Conservation (phyloP, 2,888 invertebrate genomes). For the Himalopsyche japonica region DNA sequence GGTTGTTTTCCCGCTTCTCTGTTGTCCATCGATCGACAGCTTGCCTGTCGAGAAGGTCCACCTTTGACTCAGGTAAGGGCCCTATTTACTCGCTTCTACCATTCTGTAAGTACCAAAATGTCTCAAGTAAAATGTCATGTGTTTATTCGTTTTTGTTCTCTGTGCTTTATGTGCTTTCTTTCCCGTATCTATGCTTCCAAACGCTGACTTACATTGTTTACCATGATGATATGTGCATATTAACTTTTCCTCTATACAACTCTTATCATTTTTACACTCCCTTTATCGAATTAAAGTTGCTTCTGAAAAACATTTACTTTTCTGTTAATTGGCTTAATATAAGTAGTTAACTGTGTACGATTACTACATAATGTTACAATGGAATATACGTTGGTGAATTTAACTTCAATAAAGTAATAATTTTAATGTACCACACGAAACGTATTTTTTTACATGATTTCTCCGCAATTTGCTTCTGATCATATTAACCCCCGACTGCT, state of each 20-base stretch:
- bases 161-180: neutral
- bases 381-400: no score
- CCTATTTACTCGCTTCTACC: neutral
- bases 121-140: neutral
- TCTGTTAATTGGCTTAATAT: no score
- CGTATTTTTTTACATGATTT: no score
- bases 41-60: neutral
- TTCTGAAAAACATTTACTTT: neutral
- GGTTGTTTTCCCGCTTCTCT: slow-evolving; percentile 3
- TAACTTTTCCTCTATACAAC: neutral
- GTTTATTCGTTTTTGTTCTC: neutral
- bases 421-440: no score
- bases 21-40: neutral
- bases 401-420: no score
- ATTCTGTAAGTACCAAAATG: neutral
- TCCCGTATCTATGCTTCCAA: neutral
- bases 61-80: slow-evolving; percentile 2
- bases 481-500: no score
- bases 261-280: neutral
- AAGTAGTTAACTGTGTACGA: no score
- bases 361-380: no score
- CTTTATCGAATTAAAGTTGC: neutral
- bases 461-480: no score
- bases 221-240: neutral
- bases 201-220: neutral